Evolutionary conservation across 2,113 vertebrate genomes (phyloP).

Genomic region (Myocastor coypus): DNA sequence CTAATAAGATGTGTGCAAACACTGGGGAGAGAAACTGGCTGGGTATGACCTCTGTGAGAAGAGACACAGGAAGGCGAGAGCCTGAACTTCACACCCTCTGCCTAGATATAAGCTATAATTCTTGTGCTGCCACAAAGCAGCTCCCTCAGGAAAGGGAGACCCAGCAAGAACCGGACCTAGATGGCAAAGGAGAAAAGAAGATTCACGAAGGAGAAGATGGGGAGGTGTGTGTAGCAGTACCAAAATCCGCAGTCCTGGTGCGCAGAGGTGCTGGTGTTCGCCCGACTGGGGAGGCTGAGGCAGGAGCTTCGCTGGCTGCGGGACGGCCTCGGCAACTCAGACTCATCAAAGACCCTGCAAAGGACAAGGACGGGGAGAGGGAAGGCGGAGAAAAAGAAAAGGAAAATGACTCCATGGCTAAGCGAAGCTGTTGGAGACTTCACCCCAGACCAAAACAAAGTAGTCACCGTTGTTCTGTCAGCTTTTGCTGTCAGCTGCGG

Average conservation of each 20-base stretch:
- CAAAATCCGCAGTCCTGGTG: background rate
- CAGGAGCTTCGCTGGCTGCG: background rate
- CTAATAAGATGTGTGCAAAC: background rate
- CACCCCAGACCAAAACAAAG: background rate
- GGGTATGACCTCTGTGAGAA: background rate
- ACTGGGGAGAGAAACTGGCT: background rate
- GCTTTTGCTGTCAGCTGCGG: background rate
- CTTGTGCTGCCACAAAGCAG: fast-evolving
- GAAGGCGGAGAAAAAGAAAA: background rate
- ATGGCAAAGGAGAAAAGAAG: background rate
- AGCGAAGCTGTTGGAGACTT: background rate
- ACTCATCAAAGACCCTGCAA: background rate
- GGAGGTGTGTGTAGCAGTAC: too few species aligned
- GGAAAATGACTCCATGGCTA: background rate
- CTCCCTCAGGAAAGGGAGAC: background rate
- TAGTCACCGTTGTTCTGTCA: background rate
- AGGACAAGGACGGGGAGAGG: background rate
- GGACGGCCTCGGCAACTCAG: too few species aligned
- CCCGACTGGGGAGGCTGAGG: background rate
- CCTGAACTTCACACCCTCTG: background rate
- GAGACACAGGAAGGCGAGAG: background rate
- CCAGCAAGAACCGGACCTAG: background rate
- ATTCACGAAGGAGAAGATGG: background rate
- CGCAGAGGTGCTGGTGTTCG: fast-evolving
- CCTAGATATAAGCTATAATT: background rate